Base-by-base conservation (phyloP, 2,888 invertebrate genomes). In the Sphaerophoria taeniata region DNA sequence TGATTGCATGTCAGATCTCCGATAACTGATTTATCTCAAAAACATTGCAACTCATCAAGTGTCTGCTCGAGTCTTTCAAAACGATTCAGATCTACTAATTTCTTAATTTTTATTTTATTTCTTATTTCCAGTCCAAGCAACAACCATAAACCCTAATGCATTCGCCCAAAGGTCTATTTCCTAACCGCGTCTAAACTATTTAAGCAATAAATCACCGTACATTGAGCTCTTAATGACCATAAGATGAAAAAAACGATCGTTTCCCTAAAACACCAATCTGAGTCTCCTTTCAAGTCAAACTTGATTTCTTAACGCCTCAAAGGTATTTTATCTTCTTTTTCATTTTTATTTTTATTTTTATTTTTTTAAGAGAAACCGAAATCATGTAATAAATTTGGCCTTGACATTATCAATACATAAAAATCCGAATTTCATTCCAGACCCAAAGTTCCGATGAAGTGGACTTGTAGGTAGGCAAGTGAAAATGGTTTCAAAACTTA, bases 391-490 rank as follows among this genome's bases (percentile, higher is more conserved):
- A 65, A 14, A 51, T 55, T 65, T 74, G 73, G 45, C 73, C 73
- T 74, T 74, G 73, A 74, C 73, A 74, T 74, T 74, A 65, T 43
- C 43, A 74, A 63, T 74, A 55, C 39, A 74, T 34, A 53, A 63
- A 65, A 16, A 55, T 73, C 12, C 55, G 55, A 63, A 47, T 31
- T 55, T 33, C n/a, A 43, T 39, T 55, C 31, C n/a, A 55, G 45
- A 61, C 12, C 12, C 31, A 53, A 11, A 12, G 43, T 43, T 43
- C 24, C 24, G 24, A 24, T 24, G 24, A 24, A 12, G 43, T 43
- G 9, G 43, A 24, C 24, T 24, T 24, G 43, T 16, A 14, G 56
- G 56, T 34, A 14, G 61, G 31, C 14, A 49, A 14, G n/a, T n/a
- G 3, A 31, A 33, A 55, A 58, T 53, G 14, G 6, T 67, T 67